Percentiles rank a stretch among this genome's conserved stretches.
Conservation (phyloP, 2,797 vertebrate genomes). For the Trichosurus vulpecula region DNA sequence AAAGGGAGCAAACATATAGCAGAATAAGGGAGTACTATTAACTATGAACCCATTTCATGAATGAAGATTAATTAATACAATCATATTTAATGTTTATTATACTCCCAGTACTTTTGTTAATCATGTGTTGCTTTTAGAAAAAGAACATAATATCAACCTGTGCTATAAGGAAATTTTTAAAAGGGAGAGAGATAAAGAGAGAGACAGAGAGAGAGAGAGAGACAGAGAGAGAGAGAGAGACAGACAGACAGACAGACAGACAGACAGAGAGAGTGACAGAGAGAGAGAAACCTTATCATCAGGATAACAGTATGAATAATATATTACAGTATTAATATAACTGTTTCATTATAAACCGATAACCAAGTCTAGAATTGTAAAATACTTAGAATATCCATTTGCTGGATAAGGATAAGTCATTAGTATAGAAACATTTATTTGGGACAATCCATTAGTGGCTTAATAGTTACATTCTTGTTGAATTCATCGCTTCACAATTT, state of each 20-base stretch:
- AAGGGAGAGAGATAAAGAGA: background rate
- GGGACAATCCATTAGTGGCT: constrained; percentile 26
- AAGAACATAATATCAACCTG: constrained; percentile 1
- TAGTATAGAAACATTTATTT: constrained; percentile 50
- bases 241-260: too few species aligned
- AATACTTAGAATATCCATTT: constrained; percentile 9
- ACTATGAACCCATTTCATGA: constrained; percentile 58
- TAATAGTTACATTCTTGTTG: background rate
- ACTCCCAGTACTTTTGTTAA: constrained; percentile 44
- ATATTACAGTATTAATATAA: constrained; percentile 8
- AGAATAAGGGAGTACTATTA: constrained; percentile 37
- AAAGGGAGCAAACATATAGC: background rate
- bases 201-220: too few species aligned
- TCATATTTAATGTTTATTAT: constrained; percentile 66
- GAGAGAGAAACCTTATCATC: constrained; percentile 1
- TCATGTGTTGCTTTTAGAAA: constrained; percentile 62
- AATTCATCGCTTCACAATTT: constrained; percentile 39
- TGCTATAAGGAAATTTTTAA: background rate
- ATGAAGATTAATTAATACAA: constrained; percentile 69
- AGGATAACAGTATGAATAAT: constrained; percentile 25
- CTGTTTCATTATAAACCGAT: constrained; percentile 27
- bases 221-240: background rate
- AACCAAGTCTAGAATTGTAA: constrained; percentile 29
- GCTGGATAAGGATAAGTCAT: constrained; percentile 22
- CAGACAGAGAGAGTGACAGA: too few species aligned